Percentiles rank a stretch among this genome's conserved stretches.
Conservation (phyloP, 2,888 invertebrate genomes). For the Rambutsinella grinnellia region DNA sequence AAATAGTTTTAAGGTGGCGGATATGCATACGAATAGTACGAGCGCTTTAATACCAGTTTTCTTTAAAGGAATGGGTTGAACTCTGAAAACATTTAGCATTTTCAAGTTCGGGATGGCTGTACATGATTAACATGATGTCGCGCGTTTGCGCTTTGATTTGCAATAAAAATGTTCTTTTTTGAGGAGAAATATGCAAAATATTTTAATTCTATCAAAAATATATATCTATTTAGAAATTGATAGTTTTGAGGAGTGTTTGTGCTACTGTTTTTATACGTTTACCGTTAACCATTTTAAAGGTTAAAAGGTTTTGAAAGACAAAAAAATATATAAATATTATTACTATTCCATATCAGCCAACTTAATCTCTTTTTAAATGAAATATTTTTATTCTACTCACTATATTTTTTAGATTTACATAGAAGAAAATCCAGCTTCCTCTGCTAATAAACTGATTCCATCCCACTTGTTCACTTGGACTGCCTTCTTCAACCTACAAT, state of each 20-base stretch:
- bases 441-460: background rate
- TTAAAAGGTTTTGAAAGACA: too few relatives aligned
- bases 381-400: background rate
- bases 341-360: too few relatives aligned
- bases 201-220: background rate
- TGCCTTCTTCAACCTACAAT: slow-evolving; percentile 11
- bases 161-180: background rate
- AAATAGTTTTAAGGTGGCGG: background rate
- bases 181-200: background rate
- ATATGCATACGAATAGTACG: background rate
- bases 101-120: background rate
- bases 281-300: slow-evolving; percentile 6
- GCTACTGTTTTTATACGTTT: background rate
- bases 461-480: background rate
- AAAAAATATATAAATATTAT: too few relatives aligned
- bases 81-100: background rate
- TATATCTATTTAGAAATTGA: too few relatives aligned
- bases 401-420: slow-evolving; percentile 1
- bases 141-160: background rate
- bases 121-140: background rate
- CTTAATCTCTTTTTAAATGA: slow-evolving; percentile 20
- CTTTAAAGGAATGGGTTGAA: background rate
- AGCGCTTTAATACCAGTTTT: background rate
- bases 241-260: slow-evolving; percentile 4
- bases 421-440: slow-evolving; percentile 1